Base-by-base conservation (phyloP, 2,888 invertebrate genomes). In the Calephelis perditalis region DNA sequence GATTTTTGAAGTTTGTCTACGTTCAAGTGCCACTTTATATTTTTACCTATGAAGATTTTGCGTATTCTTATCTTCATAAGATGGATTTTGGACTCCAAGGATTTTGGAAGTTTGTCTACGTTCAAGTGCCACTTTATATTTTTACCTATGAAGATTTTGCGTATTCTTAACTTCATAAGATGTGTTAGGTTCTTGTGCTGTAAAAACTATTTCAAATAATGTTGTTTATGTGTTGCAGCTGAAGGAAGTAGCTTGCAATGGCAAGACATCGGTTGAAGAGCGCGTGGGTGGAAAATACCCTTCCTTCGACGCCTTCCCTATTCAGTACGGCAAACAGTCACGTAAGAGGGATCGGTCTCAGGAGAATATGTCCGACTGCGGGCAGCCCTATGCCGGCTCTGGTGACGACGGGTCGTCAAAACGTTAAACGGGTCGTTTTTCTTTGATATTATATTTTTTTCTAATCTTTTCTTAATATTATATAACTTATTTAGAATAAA, bases 401-500 rank as follows among this genome's bases (percentile, higher is more conserved):
- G 71, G 68, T 47, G 73, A 74, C 61, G 69, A 73, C 45, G 57
- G 62, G 56, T 68, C 72, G 44, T 59, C 60, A 1, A 67, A 68
- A 63, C 63, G 3, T 26, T 26, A 26, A 26, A 26, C 26, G 26
- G 26, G 26, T 26, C 26, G 26, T 26, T 26, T 26, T 2, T 26
- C 26, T 26, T 26, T 26, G 26, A 26, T 26, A 26, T 26, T 26
- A 2, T 2, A 1, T 2, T 26, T 26, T 26, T 26, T 26, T 26
- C 26, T 26, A 26, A 26, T 26, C 26, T 26, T 26, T 26, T 26
- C 26, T 26, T 26, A 26, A 26, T 26, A 26, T 26, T 26, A 26
- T 26, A 26, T 26, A 3, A 26, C 26, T 26, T 26, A 26, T 26
- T 26, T 26, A 3, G 26, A 26, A 26, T 26, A 26, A 26, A 26